These are phyloP conservation scores for Calycopis cecrops DNA, from an alignment of 1,140 invertebrate species.

Conservation along the genomic window DNA sequence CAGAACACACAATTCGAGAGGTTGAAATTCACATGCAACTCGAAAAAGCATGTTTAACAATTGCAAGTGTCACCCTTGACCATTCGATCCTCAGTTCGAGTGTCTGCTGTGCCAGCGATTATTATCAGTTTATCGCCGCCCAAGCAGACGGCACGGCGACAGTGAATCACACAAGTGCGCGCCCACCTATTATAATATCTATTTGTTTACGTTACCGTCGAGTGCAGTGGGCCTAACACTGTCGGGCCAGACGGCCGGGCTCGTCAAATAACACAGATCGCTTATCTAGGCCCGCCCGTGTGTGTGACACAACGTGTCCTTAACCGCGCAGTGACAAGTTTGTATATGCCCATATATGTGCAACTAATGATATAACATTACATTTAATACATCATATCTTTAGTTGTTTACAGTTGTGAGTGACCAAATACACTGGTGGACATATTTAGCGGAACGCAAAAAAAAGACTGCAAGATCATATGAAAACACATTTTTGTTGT, in stretches of 20 bases:
- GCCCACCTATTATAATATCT: conserved; percentile 51
- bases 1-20: too few relatives aligned
- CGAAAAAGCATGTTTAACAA: too few relatives aligned
- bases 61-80: too few relatives aligned
- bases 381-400: background rate
- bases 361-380: background rate
- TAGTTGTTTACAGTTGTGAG: too few relatives aligned
- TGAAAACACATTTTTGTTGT: too few relatives aligned
- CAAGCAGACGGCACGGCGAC: conserved; percentile 61
- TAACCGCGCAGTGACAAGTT: conserved; percentile 3
- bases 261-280: conserved; percentile 40
- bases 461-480: too few relatives aligned
- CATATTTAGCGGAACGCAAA: too few relatives aligned
- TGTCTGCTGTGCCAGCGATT: background rate
- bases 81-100: too few relatives aligned
- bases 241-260: conserved; percentile 31
- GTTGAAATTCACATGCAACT: too few relatives aligned
- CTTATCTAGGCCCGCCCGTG: background rate
- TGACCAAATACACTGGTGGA: too few relatives aligned
- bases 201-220: conserved; percentile 62
- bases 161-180: conserved; percentile 61
- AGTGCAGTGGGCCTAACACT: conserved; percentile 42
- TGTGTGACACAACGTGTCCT: background rate
- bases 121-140: conserved; percentile 42
- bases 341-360: background rate